These are phyloP conservation scores for Asobara japonica DNA, from an alignment of 1,140 invertebrate genomes.

Conservation along the genomic window DNA sequence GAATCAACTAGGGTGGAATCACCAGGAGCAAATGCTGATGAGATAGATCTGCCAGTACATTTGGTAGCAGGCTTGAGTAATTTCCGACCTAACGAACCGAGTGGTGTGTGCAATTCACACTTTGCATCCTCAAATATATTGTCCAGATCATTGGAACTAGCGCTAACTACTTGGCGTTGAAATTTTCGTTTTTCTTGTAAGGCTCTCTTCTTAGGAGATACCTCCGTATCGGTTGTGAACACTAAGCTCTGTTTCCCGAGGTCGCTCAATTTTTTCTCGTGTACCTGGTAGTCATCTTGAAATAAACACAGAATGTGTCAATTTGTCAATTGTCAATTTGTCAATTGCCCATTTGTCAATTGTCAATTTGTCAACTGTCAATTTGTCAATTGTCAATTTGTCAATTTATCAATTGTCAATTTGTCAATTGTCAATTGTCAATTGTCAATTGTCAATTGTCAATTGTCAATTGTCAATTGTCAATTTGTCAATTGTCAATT, in stretches of 20 bases:
- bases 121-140: background rate
- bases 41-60: background rate
- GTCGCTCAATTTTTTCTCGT: background rate
- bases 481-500: no score
- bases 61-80: background rate
- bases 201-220: background rate
- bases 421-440: no score
- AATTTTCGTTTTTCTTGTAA: background rate
- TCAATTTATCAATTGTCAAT: no score
- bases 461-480: no score
- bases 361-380: no score
- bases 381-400: no score
- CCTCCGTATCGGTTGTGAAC: background rate
- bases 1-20: background rate
- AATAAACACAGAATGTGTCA: background rate
- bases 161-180: background rate
- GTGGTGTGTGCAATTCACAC: background rate
- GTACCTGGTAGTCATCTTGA: background rate
- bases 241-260: background rate
- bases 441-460: no score
- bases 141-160: background rate
- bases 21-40: background rate
- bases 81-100: background rate
- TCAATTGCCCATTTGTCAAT: no score
- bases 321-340: no score